Evolutionary conservation across 2,888 invertebrate species (phyloP), one percentile per base, ranked within the genome.

Genomic region (Hirtodrosophila confusa): DNA sequence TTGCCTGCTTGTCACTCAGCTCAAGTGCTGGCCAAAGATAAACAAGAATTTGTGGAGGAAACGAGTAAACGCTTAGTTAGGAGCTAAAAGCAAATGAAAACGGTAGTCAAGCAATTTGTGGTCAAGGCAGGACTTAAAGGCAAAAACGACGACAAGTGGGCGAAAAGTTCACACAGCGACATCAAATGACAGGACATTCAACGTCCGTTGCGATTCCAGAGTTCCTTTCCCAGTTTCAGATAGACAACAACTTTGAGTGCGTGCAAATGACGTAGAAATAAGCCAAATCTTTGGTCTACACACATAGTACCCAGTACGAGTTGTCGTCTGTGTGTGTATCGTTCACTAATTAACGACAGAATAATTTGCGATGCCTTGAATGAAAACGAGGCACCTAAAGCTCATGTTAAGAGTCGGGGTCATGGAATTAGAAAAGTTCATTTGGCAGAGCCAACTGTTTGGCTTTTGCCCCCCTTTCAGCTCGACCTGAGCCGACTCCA

Each of bases 331-430:
- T 57, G 51, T 61, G 41, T 58, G 40, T 64, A 63, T 78, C 67
- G 65, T 64, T 67, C 86, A 86, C 88, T 88, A 84, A 84, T 84
- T 84, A 84, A 84, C 88, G 88, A 85, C 86, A 71, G 88, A 87
- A 87, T 88, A 88, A 88, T 88, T 88, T 88, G 76, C 62, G 63
- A 73, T 69, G 82, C 45, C 75, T 80, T 70, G 69, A 71, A 83
- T 71, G 77, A 69, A 73, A 74, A 62, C 56, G 45, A 61, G 50
- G 31, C 50, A 31, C 11, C 44, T 29, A 49, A 58, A 43, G 54
- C 36, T 56, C 40, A 44, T 35, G 50, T 43, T 23, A 37, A 48
- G 36, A 48, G 40, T 56, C 56, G 45, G 41, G 37, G 37, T 63
- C 48, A 44, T 67, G 62, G 69, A 68, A 82, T 72, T 88, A 72